phyloP scores from a whole-genome alignment of 2,113 vertebrate species.

The Scytalopus superciliaris region DNA sequence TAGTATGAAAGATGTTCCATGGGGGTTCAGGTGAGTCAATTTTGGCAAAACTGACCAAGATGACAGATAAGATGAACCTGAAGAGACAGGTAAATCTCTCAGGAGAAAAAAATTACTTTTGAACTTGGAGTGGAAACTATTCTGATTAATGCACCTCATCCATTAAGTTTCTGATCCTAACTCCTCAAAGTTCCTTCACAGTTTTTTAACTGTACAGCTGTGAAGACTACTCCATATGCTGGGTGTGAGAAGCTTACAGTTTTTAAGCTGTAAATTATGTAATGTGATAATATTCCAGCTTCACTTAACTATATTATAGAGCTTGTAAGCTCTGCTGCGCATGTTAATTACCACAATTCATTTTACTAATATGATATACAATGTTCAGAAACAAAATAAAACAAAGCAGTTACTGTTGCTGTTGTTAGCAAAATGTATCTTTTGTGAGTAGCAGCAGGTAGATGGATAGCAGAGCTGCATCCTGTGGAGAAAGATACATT shows the following conservation, averaged over 20 bases:
- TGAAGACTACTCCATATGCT: neutral
- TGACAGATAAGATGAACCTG: neutral
- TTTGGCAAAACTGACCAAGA: neutral
- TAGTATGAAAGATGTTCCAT: neutral
- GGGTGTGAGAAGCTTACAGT: neutral
- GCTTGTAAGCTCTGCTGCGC: constrained; percentile 23
- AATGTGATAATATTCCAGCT: constrained; percentile 16
- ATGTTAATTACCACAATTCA: constrained; percentile 61
- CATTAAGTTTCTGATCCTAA: neutral
- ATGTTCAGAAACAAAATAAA: constrained; percentile 59
- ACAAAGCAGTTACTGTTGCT: neutral
- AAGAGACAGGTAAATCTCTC: neutral
- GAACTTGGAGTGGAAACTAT: neutral
- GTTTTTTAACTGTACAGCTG: neutral
- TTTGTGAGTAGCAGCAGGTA: neutral
- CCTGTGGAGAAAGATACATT: constrained; percentile 9
- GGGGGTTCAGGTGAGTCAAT: neutral
- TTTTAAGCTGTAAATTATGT: neutral
- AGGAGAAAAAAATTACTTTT: neutral
- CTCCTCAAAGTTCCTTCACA: neutral
- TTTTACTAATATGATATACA: constrained; percentile 48
- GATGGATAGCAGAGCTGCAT: neutral
- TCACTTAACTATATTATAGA: constrained; percentile 20
- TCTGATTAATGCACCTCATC: neutral
- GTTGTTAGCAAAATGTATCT: constrained; percentile 36